Conservation (phyloP, 2,888 invertebrate genomes). For the Lochmaea capreae region DNA sequence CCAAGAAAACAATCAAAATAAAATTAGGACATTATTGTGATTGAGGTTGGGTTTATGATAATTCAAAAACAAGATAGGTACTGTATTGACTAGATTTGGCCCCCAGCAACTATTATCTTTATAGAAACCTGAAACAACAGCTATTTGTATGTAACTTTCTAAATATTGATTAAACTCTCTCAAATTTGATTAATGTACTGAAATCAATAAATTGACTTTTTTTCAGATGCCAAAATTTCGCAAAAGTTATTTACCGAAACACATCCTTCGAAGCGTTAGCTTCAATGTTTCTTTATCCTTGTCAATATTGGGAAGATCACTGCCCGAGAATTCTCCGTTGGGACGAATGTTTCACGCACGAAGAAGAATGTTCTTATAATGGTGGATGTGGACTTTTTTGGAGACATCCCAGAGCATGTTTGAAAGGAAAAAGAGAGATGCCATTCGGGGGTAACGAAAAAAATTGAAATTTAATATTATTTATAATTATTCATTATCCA, state of each 20-base stretch:
- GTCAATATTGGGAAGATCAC: slow-evolving; percentile 58
- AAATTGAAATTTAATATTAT: not conserved
- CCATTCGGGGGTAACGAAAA: slow-evolving; percentile 52
- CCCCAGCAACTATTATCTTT: too few relatives aligned
- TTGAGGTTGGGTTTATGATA: too few relatives aligned
- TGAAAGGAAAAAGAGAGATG: slow-evolving; percentile 53
- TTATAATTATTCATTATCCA: too few relatives aligned
- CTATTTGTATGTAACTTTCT: too few relatives aligned
- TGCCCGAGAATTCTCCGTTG: slow-evolving; percentile 57
- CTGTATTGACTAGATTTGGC: too few relatives aligned
- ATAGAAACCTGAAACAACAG: too few relatives aligned
- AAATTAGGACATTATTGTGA: too few relatives aligned
- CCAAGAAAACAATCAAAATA: too few relatives aligned
- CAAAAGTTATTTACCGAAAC: slow-evolving; percentile 55
- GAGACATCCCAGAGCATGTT: slow-evolving; percentile 54
- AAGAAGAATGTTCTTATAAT: slow-evolving; percentile 57
- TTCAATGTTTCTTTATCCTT: slow-evolving; percentile 60
- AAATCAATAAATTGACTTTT: not conserved
- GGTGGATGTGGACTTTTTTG: slow-evolving; percentile 54
- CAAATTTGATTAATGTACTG: too few relatives aligned
- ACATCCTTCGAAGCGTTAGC: slow-evolving; percentile 60
- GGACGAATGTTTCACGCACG: slow-evolving; percentile 59
- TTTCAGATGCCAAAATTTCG: slow-evolving; percentile 54
- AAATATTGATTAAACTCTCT: too few relatives aligned
- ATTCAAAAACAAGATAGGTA: too few relatives aligned